These are phyloP conservation scores for Brachionus plicatilis DNA, from an alignment of 1,140 invertebrate genomes.

Conservation along the genomic window DNA sequence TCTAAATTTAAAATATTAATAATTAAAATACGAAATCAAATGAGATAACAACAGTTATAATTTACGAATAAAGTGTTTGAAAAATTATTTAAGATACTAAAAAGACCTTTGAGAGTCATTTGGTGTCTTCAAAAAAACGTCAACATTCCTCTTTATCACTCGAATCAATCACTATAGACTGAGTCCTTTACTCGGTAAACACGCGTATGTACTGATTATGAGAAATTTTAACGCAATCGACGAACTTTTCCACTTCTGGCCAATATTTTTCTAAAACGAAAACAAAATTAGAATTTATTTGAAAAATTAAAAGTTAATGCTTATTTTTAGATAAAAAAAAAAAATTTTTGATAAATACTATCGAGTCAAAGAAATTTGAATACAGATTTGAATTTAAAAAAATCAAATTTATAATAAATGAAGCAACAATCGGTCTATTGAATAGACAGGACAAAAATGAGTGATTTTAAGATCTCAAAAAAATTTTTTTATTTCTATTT, in stretches of 20 bases:
- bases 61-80: background rate
- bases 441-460: too few relatives aligned
- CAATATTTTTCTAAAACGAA: conserved; percentile 3
- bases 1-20: background rate
- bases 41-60: background rate
- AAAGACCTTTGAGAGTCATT: background rate
- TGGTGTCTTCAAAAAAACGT: background rate
- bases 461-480: too few relatives aligned
- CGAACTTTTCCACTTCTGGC: background rate
- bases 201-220: background rate
- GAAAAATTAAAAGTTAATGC: background rate
- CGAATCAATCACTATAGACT: background rate
- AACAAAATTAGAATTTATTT: background rate
- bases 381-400: too few relatives aligned
- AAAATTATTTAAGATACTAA: background rate
- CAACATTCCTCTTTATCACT: background rate
- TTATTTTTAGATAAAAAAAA: too few relatives aligned
- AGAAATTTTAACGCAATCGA: background rate
- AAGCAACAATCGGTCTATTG: too few relatives aligned
- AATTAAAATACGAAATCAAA: background rate
- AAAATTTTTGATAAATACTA: too few relatives aligned
- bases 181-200: background rate
- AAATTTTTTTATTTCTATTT: too few relatives aligned
- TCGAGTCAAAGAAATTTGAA: too few relatives aligned
- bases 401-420: too few relatives aligned